phyloP scores from a whole-genome alignment of 2,113 vertebrate genomes.

The Colossoma macropomum region DNA sequence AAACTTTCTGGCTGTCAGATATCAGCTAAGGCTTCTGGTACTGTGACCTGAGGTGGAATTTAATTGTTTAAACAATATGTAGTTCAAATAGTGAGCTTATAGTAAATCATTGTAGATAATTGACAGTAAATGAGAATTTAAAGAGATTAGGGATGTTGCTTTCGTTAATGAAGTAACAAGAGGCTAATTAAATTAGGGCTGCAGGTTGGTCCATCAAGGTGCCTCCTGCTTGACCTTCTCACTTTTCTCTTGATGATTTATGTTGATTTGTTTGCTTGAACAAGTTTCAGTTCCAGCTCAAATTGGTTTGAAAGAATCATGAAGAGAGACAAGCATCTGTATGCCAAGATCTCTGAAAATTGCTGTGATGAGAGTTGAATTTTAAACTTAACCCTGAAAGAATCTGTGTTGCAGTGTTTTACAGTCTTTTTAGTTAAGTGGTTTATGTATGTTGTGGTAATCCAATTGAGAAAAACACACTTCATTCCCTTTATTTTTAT shows the following conservation, averaged over 20 bases:
- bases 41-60: neutral
- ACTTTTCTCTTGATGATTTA: neutral
- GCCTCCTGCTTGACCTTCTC: neutral
- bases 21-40: neutral
- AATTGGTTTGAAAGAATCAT: neutral
- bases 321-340: neutral
- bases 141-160: neutral
- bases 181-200: neutral
- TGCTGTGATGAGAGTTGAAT: neutral
- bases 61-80: neutral
- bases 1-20: no score
- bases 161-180: neutral
- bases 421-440: neutral
- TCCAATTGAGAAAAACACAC: conserved; percentile 32
- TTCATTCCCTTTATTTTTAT: neutral
- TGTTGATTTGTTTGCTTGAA: neutral
- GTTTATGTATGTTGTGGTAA: neutral
- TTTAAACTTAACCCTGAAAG: no score
- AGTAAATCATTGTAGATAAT: neutral
- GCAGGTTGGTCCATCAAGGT: neutral
- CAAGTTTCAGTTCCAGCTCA: neutral
- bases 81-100: neutral
- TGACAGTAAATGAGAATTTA: neutral
- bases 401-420: no score
- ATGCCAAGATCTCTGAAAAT: neutral